Evolutionary conservation across 1,140 invertebrate genomes (phyloP).

Genomic region (Dreissena polymorpha): DNA sequence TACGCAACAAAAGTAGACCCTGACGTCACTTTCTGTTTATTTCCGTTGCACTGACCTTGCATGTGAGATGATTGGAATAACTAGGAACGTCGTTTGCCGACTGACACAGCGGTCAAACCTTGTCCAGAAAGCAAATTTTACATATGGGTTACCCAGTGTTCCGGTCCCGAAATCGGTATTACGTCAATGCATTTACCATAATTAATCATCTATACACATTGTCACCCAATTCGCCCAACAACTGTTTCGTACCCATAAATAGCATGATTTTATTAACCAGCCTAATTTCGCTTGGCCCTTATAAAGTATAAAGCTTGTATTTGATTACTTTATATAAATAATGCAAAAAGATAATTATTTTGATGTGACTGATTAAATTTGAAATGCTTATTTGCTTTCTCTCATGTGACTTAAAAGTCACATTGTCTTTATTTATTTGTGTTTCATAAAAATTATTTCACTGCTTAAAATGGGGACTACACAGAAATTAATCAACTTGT

Average conservation of each 20-base stretch:
- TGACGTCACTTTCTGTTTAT: conserved; percentile 26
- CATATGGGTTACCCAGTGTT: conserved; percentile 6
- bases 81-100: not conserved
- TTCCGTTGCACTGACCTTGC: conserved; percentile 33
- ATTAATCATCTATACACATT: too few relatives aligned
- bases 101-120: not conserved
- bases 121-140: conserved; percentile 10
- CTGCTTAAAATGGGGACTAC: not conserved
- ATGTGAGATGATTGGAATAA: conserved; percentile 10
- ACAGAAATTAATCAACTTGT: not conserved
- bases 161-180: not conserved
- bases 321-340: too few relatives aligned
- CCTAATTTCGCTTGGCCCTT: too few relatives aligned
- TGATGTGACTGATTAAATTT: too few relatives aligned
- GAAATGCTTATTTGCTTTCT: not conserved
- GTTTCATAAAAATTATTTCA: not conserved
- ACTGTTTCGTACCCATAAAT: too few relatives aligned
- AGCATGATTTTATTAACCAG: too few relatives aligned
- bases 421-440: not conserved
- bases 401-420: too few relatives aligned
- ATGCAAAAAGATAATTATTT: too few relatives aligned
- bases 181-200: too few relatives aligned
- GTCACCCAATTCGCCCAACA: too few relatives aligned
- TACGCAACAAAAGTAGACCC: conserved; percentile 16
- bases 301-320: too few relatives aligned